These are phyloP conservation scores for Protomyctophum bolini DNA, from an alignment of 2,113 vertebrate species.

Conservation along the genomic window DNA sequence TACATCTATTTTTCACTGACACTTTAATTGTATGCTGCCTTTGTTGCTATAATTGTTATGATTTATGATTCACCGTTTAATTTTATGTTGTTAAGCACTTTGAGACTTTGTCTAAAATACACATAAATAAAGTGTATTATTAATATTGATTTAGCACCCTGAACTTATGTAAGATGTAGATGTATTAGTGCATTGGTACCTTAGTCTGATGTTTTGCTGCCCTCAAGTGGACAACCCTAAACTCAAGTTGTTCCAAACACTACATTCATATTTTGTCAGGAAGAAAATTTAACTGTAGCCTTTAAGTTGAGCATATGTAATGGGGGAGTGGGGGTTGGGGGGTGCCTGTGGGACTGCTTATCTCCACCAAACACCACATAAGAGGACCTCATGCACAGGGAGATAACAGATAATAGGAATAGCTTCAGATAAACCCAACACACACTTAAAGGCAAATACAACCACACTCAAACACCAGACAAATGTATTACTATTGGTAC, in stretches of 20 bases:
- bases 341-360: not conserved
- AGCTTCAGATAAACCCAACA: not conserved
- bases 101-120: too few species aligned
- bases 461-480: not conserved
- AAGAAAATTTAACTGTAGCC: too few species aligned
- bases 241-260: not conserved
- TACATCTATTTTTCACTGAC: too few species aligned
- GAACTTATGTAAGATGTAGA: too few species aligned
- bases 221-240: constrained; percentile 5
- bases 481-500: not conserved
- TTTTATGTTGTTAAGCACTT: too few species aligned
- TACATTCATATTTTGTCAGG: not conserved
- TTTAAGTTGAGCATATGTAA: too few species aligned
- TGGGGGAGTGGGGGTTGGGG: not conserved
- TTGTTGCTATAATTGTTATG: too few species aligned
- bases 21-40: too few species aligned
- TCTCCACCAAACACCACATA: not conserved
- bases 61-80: too few species aligned
- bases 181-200: too few species aligned
- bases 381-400: not conserved
- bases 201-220: constrained; percentile 3
- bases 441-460: constrained; percentile 26
- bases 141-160: too few species aligned
- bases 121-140: too few species aligned
- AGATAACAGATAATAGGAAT: constrained; percentile 39